A percentile compares a stretch with the other conserved stretches of the same genome.
These are phyloP conservation scores for Shinisaurus crocodilurus DNA, from an alignment of 2,113 vertebrate species.

Conservation along the genomic window DNA sequence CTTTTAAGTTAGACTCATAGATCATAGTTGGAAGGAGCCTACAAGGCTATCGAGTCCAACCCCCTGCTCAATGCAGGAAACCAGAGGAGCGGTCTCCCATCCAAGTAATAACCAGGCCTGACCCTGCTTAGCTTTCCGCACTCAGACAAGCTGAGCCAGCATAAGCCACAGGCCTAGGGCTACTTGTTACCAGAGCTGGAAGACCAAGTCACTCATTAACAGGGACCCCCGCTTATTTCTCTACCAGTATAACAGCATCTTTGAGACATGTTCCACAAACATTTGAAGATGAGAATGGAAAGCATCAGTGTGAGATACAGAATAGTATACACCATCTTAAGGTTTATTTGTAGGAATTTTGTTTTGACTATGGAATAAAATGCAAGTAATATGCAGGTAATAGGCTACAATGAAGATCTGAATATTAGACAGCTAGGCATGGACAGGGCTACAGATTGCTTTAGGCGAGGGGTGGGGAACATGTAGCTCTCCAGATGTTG, in stretches of 20 bases:
- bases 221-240: neutral
- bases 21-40: too few species aligned
- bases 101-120: too few species aligned
- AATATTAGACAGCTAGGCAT: constrained; percentile 9
- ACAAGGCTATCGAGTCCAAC: too few species aligned
- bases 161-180: too few species aligned
- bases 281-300: rapidly evolving
- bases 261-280: neutral
- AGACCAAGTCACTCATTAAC: neutral
- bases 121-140: too few species aligned
- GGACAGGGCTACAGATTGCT: neutral
- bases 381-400: constrained; percentile 46
- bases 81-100: too few species aligned
- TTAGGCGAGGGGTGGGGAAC: constrained; percentile 75
- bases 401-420: constrained; percentile 56
- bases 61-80: too few species aligned
- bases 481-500: too few species aligned
- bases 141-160: too few species aligned
- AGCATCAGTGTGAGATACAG: neutral
- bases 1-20: too few species aligned
- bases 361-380: constrained; percentile 66
- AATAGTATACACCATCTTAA: constrained; percentile 34
- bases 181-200: neutral
- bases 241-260: neutral
- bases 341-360: constrained; percentile 75